Conservation (phyloP, 1,140 invertebrate genomes). For the Drosophila sp. region DNA sequence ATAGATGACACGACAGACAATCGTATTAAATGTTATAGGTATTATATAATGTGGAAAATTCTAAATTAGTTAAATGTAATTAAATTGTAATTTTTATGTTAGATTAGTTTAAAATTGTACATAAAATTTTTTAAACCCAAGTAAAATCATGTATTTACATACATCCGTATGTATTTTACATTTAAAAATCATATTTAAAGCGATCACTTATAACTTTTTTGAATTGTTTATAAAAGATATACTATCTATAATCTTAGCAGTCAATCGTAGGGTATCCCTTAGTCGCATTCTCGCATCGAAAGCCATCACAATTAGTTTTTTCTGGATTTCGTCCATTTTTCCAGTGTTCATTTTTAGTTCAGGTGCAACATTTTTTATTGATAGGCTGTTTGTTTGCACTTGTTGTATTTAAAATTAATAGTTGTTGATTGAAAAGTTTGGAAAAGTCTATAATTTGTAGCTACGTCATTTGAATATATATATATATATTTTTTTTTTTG, state of each 20-base stretch:
- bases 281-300: neutral
- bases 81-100: no score
- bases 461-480: constrained; percentile 2
- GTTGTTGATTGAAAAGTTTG: constrained; percentile 57
- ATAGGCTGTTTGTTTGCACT: constrained; percentile 44
- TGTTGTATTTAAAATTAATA: constrained; percentile 62
- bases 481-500: neutral
- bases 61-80: no score
- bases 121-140: no score
- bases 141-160: no score
- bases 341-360: constrained; percentile 31
- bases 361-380: constrained; percentile 57
- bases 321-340: constrained; percentile 13
- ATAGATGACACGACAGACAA: neutral
- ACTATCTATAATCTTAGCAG: no score
- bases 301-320: neutral
- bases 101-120: no score
- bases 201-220: no score
- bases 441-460: constrained; percentile 43
- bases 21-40: no score
- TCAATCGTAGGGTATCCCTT: neutral
- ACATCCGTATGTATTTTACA: no score
- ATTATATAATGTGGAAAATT: no score
- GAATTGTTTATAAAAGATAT: no score
- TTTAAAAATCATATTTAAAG: no score